Evolutionary conservation across 2,888 invertebrate species (phyloP), one percentile per base, ranked within the genome.

Genomic region (Brenthis hecate): DNA sequence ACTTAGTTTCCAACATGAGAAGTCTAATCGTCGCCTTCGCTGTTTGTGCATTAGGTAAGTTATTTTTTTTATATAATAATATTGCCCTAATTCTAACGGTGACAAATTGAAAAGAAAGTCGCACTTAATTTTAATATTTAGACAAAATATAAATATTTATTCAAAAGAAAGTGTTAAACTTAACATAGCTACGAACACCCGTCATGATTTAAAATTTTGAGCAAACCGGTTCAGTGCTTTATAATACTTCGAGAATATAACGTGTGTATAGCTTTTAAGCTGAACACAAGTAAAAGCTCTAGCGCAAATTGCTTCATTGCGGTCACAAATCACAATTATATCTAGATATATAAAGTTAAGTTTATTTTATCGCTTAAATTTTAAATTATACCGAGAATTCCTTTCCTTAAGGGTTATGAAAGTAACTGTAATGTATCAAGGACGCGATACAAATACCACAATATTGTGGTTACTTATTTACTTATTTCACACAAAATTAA

Each of bases 11-110:
- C 76, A 85, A 82, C 76, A 91, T 92, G 92, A 87, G 85, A 77
- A 86, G 82, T 80, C 84, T 88, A 79, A 73, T 90, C 65, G 73
- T 85, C 71, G 75, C 83, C 72, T 77, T 89, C 69, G 85, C 86
- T 67, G 76, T 80, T 74, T 84, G 81, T 77, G 87, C 83, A 76
- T 76, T 87, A 64, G 91, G 91, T 91, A 77, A 89, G 91, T 91
- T 54, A 23, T 36, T 43, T 54, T 50, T 47, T 55, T 58, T 3
- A 47, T 54, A 13, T 13, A 36, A 57, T 70, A 36, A 54, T 14
- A 32, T 47, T 47, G 16, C 13, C 13, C 19, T 8, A 61, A 53
- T 53, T 64, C 16, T 53, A 48, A 43, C 36, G 36, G 36, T 43
- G 36, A 43, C 28, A n/a, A 13, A 19, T 56, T 56, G 6, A 2